phyloP scores from a whole-genome alignment of 2,888 invertebrate genomes.

The Cabera pusaria region DNA sequence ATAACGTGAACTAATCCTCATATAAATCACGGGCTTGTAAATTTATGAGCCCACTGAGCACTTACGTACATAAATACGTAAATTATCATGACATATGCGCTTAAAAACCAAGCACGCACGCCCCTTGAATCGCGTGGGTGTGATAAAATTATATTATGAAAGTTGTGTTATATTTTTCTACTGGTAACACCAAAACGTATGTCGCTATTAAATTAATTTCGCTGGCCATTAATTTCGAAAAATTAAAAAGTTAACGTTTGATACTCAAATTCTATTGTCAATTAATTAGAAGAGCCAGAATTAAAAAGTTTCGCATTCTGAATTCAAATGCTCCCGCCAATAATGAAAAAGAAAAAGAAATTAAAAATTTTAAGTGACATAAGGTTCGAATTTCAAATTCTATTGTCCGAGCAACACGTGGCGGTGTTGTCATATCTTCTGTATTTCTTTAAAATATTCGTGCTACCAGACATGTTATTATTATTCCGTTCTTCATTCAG shows the following conservation, averaged over 20 bases:
- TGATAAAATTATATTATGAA: constrained; percentile 26
- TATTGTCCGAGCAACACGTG: constrained; percentile 71
- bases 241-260: too few relatives aligned
- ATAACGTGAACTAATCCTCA: constrained; percentile 68
- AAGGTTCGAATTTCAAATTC: constrained; percentile 53
- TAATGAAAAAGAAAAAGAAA: constrained; percentile 35
- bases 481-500: constrained; percentile 76
- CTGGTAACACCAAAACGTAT: neutral
- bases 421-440: constrained; percentile 70
- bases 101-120: constrained; percentile 47
- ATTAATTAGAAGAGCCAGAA: too few relatives aligned
- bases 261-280: too few relatives aligned
- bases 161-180: constrained; percentile 13
- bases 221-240: too few relatives aligned
- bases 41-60: constrained; percentile 71
- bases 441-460: constrained; percentile 55
- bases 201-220: constrained; percentile 26
- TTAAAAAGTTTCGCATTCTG: too few relatives aligned
- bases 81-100: constrained; percentile 58
- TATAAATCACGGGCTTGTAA: constrained; percentile 71
- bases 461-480: constrained; percentile 69
- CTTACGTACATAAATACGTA: constrained; percentile 60
- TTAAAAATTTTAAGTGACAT: constrained; percentile 23
- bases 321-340: too few relatives aligned
- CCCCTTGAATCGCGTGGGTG: constrained; percentile 27